Evolutionary conservation across 2,113 vertebrate genomes (phyloP).

Genomic region (Rhinolophus sinicus): DNA sequence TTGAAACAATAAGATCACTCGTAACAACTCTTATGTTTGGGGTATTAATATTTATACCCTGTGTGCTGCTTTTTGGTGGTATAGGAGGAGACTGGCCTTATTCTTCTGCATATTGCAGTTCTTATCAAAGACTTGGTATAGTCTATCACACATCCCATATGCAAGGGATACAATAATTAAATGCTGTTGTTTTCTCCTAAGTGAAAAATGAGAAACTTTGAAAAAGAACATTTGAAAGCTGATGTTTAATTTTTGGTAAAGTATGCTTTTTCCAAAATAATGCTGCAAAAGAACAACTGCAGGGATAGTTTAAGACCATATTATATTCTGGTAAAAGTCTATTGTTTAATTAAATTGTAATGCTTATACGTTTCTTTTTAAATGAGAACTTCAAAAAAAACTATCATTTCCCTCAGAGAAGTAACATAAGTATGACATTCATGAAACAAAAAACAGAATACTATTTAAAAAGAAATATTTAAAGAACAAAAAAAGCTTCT

Average conservation of each 20-base stretch:
- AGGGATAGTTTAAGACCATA: neutral
- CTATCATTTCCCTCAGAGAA: neutral
- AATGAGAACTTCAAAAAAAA: neutral
- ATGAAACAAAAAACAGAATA: neutral
- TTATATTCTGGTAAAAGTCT: neutral
- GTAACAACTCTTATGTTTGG: neutral
- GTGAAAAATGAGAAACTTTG: neutral
- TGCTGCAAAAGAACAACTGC: neutral
- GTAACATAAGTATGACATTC: neutral
- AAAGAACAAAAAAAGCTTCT: neutral
- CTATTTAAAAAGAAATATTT: neutral
- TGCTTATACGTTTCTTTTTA: neutral
- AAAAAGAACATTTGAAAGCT: neutral
- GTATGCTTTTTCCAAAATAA: neutral
- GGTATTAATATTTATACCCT: neutral
- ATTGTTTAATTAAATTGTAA: neutral
- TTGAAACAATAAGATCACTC: neutral
- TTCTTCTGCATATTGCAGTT: constrained; percentile 95
- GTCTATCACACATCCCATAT: constrained; percentile 48
- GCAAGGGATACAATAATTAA: neutral
- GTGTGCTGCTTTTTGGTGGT: constrained; percentile 84
- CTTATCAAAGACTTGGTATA: constrained; percentile 95
- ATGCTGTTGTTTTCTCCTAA: neutral
- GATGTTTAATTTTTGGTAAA: neutral
- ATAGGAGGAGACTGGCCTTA: constrained; percentile 89